Conservation (phyloP, 2,113 vertebrate species). For the Amazona vittata region DNA sequence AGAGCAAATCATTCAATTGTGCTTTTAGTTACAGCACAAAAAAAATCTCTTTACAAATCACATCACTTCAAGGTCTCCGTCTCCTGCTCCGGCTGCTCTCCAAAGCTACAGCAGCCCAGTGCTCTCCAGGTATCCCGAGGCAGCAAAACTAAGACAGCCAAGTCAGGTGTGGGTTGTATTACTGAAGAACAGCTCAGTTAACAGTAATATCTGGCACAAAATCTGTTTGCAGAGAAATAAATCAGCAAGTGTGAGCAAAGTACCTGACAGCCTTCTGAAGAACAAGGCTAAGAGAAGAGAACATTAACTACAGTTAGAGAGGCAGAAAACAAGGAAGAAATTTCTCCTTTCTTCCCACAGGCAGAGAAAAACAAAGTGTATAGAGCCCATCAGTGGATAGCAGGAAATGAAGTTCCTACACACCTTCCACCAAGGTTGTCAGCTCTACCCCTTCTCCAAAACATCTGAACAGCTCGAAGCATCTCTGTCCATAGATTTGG, state of each 20-base stretch:
- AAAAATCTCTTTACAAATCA: neutral
- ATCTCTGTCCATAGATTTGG: neutral
- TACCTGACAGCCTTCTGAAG: neutral
- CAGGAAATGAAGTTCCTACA: too few relatives aligned
- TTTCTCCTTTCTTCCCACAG: neutral
- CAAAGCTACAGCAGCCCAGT: neutral
- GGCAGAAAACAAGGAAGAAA: neutral
- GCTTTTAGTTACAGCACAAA: neutral
- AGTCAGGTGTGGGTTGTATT: neutral
- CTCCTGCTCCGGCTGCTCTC: neutral
- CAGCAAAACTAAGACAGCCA: neutral
- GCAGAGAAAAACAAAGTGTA: neutral
- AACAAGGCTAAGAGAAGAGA: neutral
- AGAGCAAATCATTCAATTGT: neutral
- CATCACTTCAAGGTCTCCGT: neutral
- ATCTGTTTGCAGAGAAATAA: neutral
- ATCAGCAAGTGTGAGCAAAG: neutral
- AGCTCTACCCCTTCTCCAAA: neutral
- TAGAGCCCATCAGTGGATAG: rapidly evolving
- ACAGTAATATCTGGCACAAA: neutral
- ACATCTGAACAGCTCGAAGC: neutral
- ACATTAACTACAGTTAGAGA: neutral
- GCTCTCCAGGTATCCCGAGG: neutral
- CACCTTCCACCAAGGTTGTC: neutral
- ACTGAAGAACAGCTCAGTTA: neutral